phyloP scores from a whole-genome alignment of 2,113 vertebrate species.

The Esox niger region DNA sequence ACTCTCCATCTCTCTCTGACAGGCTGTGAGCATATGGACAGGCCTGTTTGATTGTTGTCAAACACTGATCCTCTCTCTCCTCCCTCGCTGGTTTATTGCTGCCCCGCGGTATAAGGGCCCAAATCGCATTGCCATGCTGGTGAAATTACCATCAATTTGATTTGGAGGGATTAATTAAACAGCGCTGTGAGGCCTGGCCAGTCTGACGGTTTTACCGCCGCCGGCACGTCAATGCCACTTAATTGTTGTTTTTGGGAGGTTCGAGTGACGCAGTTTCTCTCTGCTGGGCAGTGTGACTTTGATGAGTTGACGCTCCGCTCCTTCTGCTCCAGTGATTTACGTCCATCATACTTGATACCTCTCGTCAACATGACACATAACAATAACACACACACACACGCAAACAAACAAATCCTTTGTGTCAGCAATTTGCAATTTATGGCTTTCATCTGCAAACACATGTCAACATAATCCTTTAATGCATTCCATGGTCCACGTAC shows the following conservation, averaged over 20 bases:
- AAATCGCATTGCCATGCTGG: slow-evolving; percentile 49
- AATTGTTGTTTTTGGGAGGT: slow-evolving; percentile 57
- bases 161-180: slow-evolving; percentile 71
- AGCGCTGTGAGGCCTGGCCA: slow-evolving; percentile 49
- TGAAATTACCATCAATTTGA: slow-evolving; percentile 67
- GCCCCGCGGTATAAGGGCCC: slow-evolving; percentile 30
- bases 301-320: slow-evolving; percentile 31
- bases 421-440: background rate
- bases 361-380: slow-evolving; percentile 49
- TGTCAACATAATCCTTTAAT: slow-evolving; percentile 59
- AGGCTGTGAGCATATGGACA: slow-evolving; percentile 23
- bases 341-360: slow-evolving; percentile 51
- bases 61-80: slow-evolving; percentile 24
- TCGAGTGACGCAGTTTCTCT: slow-evolving; percentile 52
- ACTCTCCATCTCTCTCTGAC: background rate
- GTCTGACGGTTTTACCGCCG: slow-evolving; percentile 51
- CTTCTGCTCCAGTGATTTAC: slow-evolving; percentile 43
- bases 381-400: background rate
- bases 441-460: slow-evolving; percentile 54
- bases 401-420: background rate
- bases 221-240: slow-evolving; percentile 35
- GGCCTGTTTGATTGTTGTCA: slow-evolving; percentile 39
- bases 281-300: slow-evolving; percentile 35
- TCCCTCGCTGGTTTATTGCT: slow-evolving; percentile 29
- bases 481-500: slow-evolving; percentile 56